Base-by-base conservation (phyloP, 2,797 vertebrate genomes). In the Brachymystax lenok region DNA sequence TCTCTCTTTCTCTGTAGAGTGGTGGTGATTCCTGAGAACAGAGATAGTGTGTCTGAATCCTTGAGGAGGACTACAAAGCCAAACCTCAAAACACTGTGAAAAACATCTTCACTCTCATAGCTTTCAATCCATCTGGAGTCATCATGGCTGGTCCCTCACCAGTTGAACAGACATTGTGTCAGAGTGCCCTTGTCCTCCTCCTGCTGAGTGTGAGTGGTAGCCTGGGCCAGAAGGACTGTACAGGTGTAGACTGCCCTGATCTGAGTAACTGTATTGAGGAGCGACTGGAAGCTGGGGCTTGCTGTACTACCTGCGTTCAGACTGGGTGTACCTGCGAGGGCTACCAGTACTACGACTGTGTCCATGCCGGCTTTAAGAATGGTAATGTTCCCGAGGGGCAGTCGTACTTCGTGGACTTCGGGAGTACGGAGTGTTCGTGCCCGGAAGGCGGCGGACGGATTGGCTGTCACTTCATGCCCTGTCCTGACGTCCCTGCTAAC, bases 351-450 rank as follows among this genome's bases (percentile, higher is more conserved):
- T 99, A 99, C 0, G 98, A 99, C 84, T 99, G 98, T 1, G 74
- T 97, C 83, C 96, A 93, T 0, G 96, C 96, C 0, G 98, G 98
- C 75, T 99, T 98, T 13, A 81, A 93, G 88, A 94, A 96, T 0
- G 97, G 98, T 74, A 96, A 95, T 5, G 97, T 99, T 8, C 96
- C 96, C 0, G 97, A 97, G 19, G 96, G 97, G 1, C 94, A 96
- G 74, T 97, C 97, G 19, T 99, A 99, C 87, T 97, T 97, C 0
- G 97, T 99, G 56, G 98, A 99, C 89, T 99, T 97, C 0, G 97
- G 98, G 81, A 99, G 97, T 88, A 99, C 97, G 0, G 97, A 99
- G 87, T 99, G 98, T 83, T 95, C 94, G 0, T 99, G 98, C 77
- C 97, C 97, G 0, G 84, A 86, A 0, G 96, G 96, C 0, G 98